phyloP scores from a whole-genome alignment of 2,888 invertebrate genomes.

The Eugnorisma glareosa region DNA sequence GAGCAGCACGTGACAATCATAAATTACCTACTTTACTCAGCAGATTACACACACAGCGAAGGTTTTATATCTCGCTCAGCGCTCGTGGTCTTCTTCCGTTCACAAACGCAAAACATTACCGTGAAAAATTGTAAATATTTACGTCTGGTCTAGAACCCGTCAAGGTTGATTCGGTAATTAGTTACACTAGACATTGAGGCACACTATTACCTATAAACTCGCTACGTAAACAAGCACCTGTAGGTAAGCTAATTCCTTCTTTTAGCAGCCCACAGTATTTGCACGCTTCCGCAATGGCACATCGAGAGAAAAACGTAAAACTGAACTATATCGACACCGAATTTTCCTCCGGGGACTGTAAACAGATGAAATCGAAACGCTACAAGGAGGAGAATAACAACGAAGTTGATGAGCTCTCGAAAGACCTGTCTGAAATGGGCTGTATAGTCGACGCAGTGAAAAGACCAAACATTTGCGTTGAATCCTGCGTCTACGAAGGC shows the following conservation, averaged over 20 bases:
- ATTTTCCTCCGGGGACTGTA: constrained; percentile 85
- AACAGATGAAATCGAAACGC: constrained; percentile 80
- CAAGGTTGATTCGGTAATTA: constrained; percentile 40
- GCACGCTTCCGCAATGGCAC: constrained; percentile 86
- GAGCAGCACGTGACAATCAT: background rate
- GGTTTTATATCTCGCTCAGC: background rate
- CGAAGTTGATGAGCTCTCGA: constrained; percentile 85
- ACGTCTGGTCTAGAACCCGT: constrained; percentile 15
- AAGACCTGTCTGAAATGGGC: constrained; percentile 87
- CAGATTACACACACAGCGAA: background rate
- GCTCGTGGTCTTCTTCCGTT: constrained; percentile 10
- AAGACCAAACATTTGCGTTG: constrained; percentile 85
- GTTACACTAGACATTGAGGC: constrained; percentile 44
- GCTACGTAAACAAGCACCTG: constrained; percentile 41
- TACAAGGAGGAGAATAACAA: constrained; percentile 88
- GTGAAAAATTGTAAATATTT: constrained; percentile 48
- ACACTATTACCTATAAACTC: constrained; percentile 30
- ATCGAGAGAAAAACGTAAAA: constrained; percentile 77
- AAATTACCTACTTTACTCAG: background rate
- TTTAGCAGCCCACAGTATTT: constrained; percentile 72
- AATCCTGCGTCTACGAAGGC: constrained; percentile 81
- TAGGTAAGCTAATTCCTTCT: constrained; percentile 56
- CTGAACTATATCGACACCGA: constrained; percentile 77
- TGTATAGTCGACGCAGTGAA: constrained; percentile 86
- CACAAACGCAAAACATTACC: constrained; percentile 8